These are phyloP conservation scores for Genyomyrus donnyi DNA, from an alignment of 2,113 vertebrate species.

Conservation along the genomic window DNA sequence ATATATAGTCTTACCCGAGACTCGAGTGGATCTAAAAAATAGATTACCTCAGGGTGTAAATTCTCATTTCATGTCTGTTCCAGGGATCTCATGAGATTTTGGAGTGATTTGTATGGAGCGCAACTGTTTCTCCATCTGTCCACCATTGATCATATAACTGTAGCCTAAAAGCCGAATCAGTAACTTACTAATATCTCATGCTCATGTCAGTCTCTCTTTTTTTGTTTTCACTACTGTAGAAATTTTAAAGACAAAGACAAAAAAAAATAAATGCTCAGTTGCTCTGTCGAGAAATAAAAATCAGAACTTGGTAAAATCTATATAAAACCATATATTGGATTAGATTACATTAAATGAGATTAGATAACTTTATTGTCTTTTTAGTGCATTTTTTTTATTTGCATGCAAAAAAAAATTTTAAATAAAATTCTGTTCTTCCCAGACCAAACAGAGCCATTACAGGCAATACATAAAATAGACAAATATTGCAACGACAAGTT, in stretches of 20 bases:
- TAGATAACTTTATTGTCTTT: not conserved
- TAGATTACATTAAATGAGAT: not conserved
- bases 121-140: not conserved
- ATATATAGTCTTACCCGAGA: not conserved
- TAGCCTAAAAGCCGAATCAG: not conserved
- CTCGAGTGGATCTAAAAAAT: not conserved
- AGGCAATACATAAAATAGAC: not conserved
- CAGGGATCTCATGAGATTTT: not conserved
- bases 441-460: not conserved
- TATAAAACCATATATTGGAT: not conserved
- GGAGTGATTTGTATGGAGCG: not conserved
- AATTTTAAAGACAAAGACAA: not conserved
- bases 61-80: not conserved
- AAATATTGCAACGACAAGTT: not conserved
- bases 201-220: not conserved
- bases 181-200: not conserved
- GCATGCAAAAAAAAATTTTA: not conserved
- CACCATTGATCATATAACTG: not conserved
- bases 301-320: not conserved
- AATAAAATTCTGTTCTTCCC: not conserved
- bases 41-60: not conserved
- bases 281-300: not conserved
- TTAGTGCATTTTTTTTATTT: not conserved
- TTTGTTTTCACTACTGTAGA: not conserved
- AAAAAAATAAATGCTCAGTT: not conserved